Base-by-base conservation (phyloP, 2,888 invertebrate genomes). In the Apeira syringaria region DNA sequence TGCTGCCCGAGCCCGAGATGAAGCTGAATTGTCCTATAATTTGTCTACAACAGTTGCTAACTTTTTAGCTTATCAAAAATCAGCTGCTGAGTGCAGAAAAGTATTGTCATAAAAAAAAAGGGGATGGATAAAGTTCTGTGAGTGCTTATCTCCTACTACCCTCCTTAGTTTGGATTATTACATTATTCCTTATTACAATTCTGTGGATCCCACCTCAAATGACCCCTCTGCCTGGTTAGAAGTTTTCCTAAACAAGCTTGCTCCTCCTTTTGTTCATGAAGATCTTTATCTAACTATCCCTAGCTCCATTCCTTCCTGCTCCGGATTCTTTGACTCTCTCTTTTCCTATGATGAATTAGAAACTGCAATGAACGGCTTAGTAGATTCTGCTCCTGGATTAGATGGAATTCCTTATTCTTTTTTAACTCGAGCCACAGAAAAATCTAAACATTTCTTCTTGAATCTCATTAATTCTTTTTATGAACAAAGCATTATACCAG, bases 391-490 rank as follows among this genome's bases (percentile, higher is more conserved):
- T 9, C 48, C 48, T 5, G 48, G 47, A 1, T 9, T 30, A 1
- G 48, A 40, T 22, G 40, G 48, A 1, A 41, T n/a, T n/a, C n/a
- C n/a, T n/a, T n/a, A n/a, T n/a, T n/a, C n/a, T n/a, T n/a, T n/a
- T n/a, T n/a, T n/a, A 40, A 37, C 11, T 48, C 40, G 6, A 6
- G 4, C 17, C 6, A 5, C 17, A 1, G 17, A 5, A 1, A 17
- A 17, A 17, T 17, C 5, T 17, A 17, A 17, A 2, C 17, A 17
- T 0, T 40, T 44, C 11, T 51, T 1, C 53, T 55, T 0, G 18
- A 39, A 1, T 10, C 33, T 1, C 61, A 17, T 17, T 5, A 17
- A 60, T n/a, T n/a, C n/a, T n/a, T n/a, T n/a, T n/a, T n/a, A n/a
- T n/a, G n/a, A n/a, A n/a, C n/a, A n/a, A n/a, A n/a, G n/a, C n/a